These are phyloP conservation scores for Todiramphus chloris DNA, from an alignment of 2,113 vertebrate species.

Conservation along the genomic window DNA sequence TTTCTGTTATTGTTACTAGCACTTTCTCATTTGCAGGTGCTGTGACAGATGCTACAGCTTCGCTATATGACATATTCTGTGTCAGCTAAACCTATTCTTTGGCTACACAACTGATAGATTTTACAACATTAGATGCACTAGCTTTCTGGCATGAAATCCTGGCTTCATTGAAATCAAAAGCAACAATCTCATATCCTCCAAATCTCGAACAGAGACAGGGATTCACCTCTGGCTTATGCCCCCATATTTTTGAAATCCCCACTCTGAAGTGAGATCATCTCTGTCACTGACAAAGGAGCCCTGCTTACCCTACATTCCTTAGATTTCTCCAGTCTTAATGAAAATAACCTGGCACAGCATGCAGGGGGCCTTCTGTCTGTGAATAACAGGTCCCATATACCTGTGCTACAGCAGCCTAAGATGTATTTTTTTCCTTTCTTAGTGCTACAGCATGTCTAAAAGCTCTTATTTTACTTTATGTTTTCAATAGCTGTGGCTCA, in stretches of 20 bases:
- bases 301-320: accelerated
- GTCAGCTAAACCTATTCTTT: conserved; percentile 14
- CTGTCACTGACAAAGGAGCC: background rate
- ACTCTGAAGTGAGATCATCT: background rate
- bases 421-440: background rate
- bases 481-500: background rate
- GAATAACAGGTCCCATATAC: background rate
- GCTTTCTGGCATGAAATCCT: conserved; percentile 2
- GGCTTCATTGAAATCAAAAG: background rate
- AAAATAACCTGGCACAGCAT: background rate
- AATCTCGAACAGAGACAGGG: background rate
- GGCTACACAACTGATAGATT: background rate
- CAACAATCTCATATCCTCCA: background rate
- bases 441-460: background rate
- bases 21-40: background rate
- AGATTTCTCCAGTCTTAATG: background rate
- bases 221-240: background rate
- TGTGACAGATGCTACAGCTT: conserved; percentile 13
- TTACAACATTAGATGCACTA: background rate
- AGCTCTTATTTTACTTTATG: conserved; percentile 9
- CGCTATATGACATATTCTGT: background rate
- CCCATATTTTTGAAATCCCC: background rate
- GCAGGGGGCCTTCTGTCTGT: background rate
- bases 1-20: conserved; percentile 35
- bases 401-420: background rate